Evolutionary conservation across 2,113 vertebrate genomes (phyloP), one percentile per base, ranked within the genome.

Genomic region (Chloropsis hardwickii): DNA sequence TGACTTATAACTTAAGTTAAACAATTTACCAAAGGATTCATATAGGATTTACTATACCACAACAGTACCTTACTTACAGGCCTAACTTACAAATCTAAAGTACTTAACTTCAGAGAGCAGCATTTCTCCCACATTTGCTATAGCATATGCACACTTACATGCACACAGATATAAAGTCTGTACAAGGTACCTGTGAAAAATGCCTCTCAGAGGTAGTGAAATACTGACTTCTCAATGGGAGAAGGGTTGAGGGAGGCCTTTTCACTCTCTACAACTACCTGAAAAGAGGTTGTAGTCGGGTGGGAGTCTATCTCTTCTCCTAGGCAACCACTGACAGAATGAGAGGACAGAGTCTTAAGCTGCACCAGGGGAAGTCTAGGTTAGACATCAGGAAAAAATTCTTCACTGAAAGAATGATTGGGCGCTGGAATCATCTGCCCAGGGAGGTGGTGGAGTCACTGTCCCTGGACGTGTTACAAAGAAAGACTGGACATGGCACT

Each of bases 361-460:
- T 48, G 47, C 6, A 7, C 22, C 47, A 19, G 11, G 40, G 23
- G 23, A 47, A 23, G 40, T 28, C 54, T 22, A 39, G 40, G 14
- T 18, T 7, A 10, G 28, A 19, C 8, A 64, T 33, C 11, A 39
- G 40, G 64, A 27, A 28, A 83, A 54, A 19, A 18, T 28, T 33
- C 28, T 47, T 73, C 28, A 39, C 48, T 54, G 14, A 33, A 47
- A 54, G 58, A 28, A 19, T 23, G 48, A 23, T 2, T 64, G 7
- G 48, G 23, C 7, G 18, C n/a, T 64, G 57, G 40, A 64, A 47
- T 33, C 0, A 0, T 28, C 48, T 35, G 19, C 47, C 18, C 25
- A 54, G 39, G 7, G 47, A 27, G 33, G 57, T 31, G 33, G 8
- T 60, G 37, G 37, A 37, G 33, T 61, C 33, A 37, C 20, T 9